Conservation (phyloP, 2,888 invertebrate genomes). For the Phortica okadai region DNA sequence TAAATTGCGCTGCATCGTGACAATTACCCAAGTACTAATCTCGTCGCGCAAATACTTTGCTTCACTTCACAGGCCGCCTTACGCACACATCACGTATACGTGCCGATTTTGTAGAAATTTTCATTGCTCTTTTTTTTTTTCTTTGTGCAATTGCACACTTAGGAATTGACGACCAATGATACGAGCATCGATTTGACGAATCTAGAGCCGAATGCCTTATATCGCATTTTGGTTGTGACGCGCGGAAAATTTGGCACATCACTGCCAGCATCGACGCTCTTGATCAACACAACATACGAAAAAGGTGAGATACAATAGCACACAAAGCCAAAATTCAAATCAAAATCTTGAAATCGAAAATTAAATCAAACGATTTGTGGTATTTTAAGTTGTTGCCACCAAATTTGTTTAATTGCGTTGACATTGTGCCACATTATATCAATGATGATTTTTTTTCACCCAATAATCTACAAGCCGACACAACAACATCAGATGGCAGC, state of each 20-base stretch:
- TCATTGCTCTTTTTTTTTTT: conserved; percentile 33
- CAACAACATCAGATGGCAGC: conserved; percentile 29
- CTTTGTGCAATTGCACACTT: conserved; percentile 59
- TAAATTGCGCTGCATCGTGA: conserved; percentile 65
- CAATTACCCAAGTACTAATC: conserved; percentile 67
- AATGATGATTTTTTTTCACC: conserved; percentile 25
- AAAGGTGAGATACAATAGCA: conserved; percentile 58
- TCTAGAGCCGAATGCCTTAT: conserved; percentile 83
- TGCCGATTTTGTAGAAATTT: conserved; percentile 26
- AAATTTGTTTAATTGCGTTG: conserved; percentile 37
- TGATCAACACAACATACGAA: conserved; percentile 81
- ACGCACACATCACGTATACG: conserved; percentile 36
- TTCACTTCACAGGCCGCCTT: conserved; percentile 21
- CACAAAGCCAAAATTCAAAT: not conserved
- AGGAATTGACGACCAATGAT: conserved; percentile 85
- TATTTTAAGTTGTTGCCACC: conserved; percentile 28
- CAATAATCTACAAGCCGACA: conserved; percentile 7
- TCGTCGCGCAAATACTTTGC: conserved; percentile 44
- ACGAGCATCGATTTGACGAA: conserved; percentile 80
- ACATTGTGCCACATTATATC: conserved; percentile 33
- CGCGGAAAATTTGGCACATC: conserved; percentile 87
- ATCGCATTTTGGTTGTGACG: conserved; percentile 89
- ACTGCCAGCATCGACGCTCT: conserved; percentile 87
- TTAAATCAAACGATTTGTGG: conserved; percentile 31
- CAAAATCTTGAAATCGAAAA: not conserved